Conservation (phyloP, 2,888 invertebrate species). For the Eilema sororculum region DNA sequence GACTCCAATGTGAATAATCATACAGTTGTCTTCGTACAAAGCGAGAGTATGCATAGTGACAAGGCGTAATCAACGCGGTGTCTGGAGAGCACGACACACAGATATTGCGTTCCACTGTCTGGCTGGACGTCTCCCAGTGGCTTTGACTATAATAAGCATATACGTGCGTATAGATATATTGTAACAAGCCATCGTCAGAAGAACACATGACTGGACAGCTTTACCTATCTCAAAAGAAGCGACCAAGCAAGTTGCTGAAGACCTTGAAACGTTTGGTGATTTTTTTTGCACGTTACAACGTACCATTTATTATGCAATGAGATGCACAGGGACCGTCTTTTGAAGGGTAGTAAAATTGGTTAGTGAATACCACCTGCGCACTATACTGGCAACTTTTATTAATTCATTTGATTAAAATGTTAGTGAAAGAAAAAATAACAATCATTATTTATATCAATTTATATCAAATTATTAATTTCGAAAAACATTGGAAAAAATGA, state of each 20-base stretch:
- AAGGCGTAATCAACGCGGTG: slow-evolving; percentile 7
- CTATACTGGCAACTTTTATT: too few species aligned
- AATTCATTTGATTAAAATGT: background rate
- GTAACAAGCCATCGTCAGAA: background rate
- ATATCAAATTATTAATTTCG: background rate
- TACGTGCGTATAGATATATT: background rate
- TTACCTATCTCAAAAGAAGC: too few species aligned
- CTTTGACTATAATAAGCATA: background rate
- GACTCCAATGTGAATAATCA: background rate
- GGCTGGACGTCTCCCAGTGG: background rate
- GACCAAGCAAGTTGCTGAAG: too few species aligned
- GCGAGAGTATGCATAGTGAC: background rate
- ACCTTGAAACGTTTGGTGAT: too few species aligned
- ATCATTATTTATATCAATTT: background rate
- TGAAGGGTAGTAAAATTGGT: too few species aligned
- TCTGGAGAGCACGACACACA: background rate
- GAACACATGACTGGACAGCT: background rate
- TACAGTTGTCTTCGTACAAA: background rate
- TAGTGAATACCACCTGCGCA: too few species aligned
- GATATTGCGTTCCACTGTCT: background rate
- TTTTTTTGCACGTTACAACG: too few species aligned
- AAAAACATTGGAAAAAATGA: too few species aligned
- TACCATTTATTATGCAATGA: too few species aligned
- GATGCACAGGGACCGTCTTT: too few species aligned
- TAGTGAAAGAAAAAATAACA: background rate